A percentile compares a stretch with the other conserved stretches of the same genome.
Conservation (phyloP, 1,140 invertebrate genomes). For the Planococcus citri region DNA sequence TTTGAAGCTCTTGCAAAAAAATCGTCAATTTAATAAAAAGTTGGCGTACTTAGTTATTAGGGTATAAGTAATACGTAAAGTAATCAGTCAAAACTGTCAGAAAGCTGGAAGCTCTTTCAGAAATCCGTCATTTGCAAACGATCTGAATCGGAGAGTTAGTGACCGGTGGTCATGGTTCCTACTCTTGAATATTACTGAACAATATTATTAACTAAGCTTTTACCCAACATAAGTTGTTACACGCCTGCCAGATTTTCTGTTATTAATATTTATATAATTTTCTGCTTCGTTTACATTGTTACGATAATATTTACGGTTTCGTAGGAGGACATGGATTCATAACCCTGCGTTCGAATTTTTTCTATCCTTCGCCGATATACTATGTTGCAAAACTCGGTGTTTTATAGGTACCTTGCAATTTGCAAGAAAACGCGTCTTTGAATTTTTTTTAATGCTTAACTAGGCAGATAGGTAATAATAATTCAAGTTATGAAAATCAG, state of each 20-base stretch:
- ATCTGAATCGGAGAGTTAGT: conserved; percentile 9
- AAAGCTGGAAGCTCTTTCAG: not conserved
- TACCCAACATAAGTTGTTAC: conserved; percentile 11
- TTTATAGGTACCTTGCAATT: no score
- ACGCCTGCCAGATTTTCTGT: conserved; percentile 13
- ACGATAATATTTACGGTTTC: no score
- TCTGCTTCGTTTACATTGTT: not conserved
- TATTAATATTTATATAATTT: conserved; percentile 17
- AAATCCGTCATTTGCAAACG: conserved; percentile 18
- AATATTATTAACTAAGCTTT: conserved; percentile 2
- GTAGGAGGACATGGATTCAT: no score
- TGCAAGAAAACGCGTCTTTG: no score
- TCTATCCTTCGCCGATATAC: no score
- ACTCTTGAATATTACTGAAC: not conserved
- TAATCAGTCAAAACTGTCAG: conserved; percentile 19
- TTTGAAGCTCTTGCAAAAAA: not conserved
- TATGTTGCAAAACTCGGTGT: no score
- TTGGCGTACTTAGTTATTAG: conserved; percentile 7
- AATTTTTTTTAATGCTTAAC: no score
- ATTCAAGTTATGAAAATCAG: no score
- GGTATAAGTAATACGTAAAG: conserved; percentile 2
- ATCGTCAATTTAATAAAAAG: not conserved
- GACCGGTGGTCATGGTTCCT: conserved; percentile 4
- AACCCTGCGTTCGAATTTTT: no score
- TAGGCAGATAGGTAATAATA: no score